A percentile compares a stretch with the other conserved stretches of the same genome.
Conservation (phyloP, 1,140 invertebrate species). For the Latrodectus geometricus region DNA sequence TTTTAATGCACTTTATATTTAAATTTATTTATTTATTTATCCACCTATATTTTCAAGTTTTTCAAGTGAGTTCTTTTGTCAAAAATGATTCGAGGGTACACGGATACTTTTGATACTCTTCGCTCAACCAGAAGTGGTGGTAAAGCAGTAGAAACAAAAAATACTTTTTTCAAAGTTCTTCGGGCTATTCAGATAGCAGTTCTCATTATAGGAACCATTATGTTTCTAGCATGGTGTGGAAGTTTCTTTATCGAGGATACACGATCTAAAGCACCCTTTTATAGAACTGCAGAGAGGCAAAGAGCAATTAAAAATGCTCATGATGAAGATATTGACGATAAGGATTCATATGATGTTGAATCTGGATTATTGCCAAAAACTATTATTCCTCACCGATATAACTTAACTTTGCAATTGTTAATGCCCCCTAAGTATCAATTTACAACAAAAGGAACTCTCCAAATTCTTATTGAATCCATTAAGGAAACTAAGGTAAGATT, state of each 20-base stretch:
- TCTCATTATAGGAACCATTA: conserved; percentile 17
- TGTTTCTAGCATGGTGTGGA: conserved; percentile 36
- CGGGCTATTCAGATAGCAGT: conserved; percentile 22
- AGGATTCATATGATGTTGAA: neutral
- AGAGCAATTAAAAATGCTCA: neutral
- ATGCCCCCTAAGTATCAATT: conserved; percentile 39
- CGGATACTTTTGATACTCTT: neutral
- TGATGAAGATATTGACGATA: neutral
- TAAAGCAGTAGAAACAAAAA: neutral
- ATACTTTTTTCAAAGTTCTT: conserved; percentile 19
- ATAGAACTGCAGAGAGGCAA: neutral
- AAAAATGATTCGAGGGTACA: neutral
- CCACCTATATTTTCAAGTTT: neutral
- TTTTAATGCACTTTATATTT: neutral
- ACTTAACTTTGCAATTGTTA: conserved; percentile 36
- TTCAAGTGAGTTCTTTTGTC: neutral
- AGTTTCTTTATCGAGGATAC: conserved; percentile 5
- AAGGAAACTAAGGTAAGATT: conserved; percentile 41
- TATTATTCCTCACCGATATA: conserved; percentile 40
- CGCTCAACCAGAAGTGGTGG: neutral
- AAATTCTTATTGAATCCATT: conserved; percentile 41
- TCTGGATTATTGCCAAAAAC: conserved; percentile 13
- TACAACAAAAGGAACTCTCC: conserved; percentile 42
- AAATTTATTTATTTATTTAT: neutral
- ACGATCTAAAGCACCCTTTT: conserved; percentile 2